Percentiles rank a stretch among this genome's conserved stretches.
These are phyloP conservation scores for Pissodes strobi DNA, from an alignment of 1,140 invertebrate genomes.

Conservation along the genomic window DNA sequence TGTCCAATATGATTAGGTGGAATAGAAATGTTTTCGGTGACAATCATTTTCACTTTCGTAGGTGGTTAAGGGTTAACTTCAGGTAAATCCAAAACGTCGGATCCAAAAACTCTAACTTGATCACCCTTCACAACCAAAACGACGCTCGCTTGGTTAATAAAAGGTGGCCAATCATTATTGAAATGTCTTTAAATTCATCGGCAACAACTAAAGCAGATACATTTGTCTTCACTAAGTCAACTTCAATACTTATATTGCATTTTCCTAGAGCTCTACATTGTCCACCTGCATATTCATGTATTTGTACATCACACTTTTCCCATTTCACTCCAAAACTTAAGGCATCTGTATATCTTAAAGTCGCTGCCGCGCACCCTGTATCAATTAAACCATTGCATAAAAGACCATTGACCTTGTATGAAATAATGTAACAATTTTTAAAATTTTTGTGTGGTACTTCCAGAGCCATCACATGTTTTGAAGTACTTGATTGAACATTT, in stretches of 20 bases:
- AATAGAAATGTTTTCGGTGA: constrained; percentile 26
- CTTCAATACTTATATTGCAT: constrained; percentile 13
- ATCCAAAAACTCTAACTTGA: constrained; percentile 28
- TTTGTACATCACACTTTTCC: not conserved
- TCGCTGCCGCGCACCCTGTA: not conserved
- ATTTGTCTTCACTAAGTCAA: constrained; percentile 26
- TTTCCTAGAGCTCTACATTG: not conserved
- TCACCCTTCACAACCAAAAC: constrained; percentile 19
- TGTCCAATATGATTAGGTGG: constrained; percentile 11
- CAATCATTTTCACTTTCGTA: constrained; percentile 18
- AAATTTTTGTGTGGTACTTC: not conserved
- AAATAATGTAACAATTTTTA: not conserved
- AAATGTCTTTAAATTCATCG: constrained; percentile 28
- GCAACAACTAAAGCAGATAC: constrained; percentile 33
- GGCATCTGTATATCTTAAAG: not conserved
- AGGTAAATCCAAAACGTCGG: constrained; percentile 12
- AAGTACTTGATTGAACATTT: not conserved
- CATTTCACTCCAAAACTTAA: not conserved
- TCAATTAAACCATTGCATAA: not conserved
- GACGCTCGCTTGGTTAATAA: constrained; percentile 30
- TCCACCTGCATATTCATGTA: constrained; percentile 10
- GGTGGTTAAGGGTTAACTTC: constrained; percentile 31
- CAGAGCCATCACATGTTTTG: not conserved
- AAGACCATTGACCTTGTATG: not conserved
- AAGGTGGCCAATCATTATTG: constrained; percentile 38